Conservation (phyloP, 23 tunicate species). For the Trididemnum miniatum region DNA sequence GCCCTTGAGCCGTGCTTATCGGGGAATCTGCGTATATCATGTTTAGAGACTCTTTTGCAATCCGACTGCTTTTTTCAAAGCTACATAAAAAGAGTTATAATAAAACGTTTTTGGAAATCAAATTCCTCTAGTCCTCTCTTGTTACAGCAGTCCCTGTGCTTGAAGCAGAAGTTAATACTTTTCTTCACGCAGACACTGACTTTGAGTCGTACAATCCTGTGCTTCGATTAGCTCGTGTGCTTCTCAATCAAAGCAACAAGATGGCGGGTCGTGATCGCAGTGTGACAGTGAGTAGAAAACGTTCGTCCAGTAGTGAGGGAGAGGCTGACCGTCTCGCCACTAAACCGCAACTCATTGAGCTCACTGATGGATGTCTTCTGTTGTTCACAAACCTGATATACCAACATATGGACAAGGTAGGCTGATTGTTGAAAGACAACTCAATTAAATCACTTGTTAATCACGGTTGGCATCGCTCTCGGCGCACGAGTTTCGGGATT, state of each 20-base stretch:
- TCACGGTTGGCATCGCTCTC: too few relatives aligned
- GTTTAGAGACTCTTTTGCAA: too few relatives aligned
- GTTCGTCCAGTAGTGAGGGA: constrained; percentile 63
- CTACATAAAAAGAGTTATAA: background rate
- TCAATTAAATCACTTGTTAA: too few relatives aligned
- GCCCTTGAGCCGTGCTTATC: too few relatives aligned
- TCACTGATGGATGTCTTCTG: constrained; percentile 85
- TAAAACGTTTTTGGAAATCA: background rate
- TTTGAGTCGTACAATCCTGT: constrained; percentile 85
- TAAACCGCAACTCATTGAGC: constrained; percentile 65
- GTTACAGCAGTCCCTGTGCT: background rate
- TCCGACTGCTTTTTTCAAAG: too few relatives aligned
- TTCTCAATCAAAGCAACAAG: constrained; percentile 78
- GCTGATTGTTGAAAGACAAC: too few relatives aligned
- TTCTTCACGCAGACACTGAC: constrained; percentile 54
- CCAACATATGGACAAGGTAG: constrained; percentile 95
- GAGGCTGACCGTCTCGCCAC: constrained; percentile 53
- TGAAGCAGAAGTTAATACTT: background rate
- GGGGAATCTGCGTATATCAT: too few relatives aligned
- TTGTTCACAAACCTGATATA: constrained; percentile 65
- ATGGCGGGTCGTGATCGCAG: constrained; percentile 50
- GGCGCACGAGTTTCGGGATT: too few relatives aligned
- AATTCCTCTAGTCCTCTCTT: too few relatives aligned
- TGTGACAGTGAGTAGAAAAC: constrained; percentile 65
- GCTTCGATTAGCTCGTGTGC: constrained; percentile 83